phyloP scores from a whole-genome alignment of 2,797 vertebrate species.

The Brotogeris chrysoptera region DNA sequence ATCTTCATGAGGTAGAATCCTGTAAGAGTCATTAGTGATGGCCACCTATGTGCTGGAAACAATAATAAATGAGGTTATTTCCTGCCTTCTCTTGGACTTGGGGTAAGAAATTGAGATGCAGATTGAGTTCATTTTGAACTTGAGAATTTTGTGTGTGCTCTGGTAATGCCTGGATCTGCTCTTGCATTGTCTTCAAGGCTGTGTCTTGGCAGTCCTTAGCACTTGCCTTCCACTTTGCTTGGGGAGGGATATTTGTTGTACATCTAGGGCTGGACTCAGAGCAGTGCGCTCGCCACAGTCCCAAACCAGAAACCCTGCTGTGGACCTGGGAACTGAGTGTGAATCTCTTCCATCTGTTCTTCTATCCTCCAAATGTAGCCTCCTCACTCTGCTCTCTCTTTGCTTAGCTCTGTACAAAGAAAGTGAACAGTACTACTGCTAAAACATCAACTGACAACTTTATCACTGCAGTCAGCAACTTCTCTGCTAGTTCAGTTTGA shows the following conservation, averaged over 20 bases:
- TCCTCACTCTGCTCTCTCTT: neutral
- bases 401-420: neutral
- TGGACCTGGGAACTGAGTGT: neutral
- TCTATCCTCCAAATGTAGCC: neutral
- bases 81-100: neutral
- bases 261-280: neutral
- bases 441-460: slow-evolving; percentile 1
- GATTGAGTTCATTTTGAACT: neutral
- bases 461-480: slow-evolving; percentile 15
- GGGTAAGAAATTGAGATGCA: neutral
- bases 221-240: neutral
- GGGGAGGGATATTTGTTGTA: neutral
- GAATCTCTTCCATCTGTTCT: neutral
- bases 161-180: neutral
- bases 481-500: slow-evolving; percentile 4
- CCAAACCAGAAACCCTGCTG: neutral
- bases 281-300: neutral
- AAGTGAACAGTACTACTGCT: neutral
- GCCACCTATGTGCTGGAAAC: neutral
- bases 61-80: neutral
- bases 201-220: neutral
- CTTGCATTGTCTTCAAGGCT: neutral
- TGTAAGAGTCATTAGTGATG: neutral
- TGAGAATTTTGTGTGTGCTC: neutral
- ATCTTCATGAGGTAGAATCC: neutral